Evolutionary conservation across 2,113 vertebrate genomes (phyloP), one percentile per base, ranked within the genome.

Genomic region (Gadus chalcogrammus): DNA sequence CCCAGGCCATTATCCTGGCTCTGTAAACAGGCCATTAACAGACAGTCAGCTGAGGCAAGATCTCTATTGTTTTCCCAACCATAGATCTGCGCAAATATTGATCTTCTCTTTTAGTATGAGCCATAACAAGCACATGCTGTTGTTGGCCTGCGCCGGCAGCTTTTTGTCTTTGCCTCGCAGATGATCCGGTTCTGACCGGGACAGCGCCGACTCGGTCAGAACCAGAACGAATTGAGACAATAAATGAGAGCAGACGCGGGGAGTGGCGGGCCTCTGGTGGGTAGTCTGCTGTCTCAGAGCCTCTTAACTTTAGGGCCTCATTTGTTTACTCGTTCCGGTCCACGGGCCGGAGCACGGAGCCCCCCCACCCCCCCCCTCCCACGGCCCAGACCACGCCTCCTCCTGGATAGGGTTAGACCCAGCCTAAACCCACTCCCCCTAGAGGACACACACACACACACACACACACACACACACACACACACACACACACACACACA

Each of bases 61-160:
- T 88, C 88, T 81, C 86, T 86, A 88, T 89, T 91, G 87, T 89
- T 88, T 86, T 74, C 84, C 81, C 81, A 87, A 79, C 77, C 83
- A 88, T 84, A 88, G 84, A 86, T 90, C 86, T 91, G 87, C 80
- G 81, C 87, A 91, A 89, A 89, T 91, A 91, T 89, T 91, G 88
- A 91, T 91, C 82, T 82, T 79, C 77, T 85, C 82, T 12, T 31
- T 15, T 84, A 88, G 87, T 85, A 86, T 79, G 77, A 87, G 75
- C 83, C 84, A 84, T 85, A 88, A 87, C 84, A 90, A 84, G 84
- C 81, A 65, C 52, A 38, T 58, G 15, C 74, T 81, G 78, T 74
- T 81, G 75, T 85, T 64, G 85, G 82, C 83, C 64, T 9, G 18
- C 58, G 27, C 28, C 27, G 15, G 22, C 15, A 28, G 17, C 56